Conservation (phyloP, 2,888 invertebrate species). For the Sinodicranocentrus sp. region DNA sequence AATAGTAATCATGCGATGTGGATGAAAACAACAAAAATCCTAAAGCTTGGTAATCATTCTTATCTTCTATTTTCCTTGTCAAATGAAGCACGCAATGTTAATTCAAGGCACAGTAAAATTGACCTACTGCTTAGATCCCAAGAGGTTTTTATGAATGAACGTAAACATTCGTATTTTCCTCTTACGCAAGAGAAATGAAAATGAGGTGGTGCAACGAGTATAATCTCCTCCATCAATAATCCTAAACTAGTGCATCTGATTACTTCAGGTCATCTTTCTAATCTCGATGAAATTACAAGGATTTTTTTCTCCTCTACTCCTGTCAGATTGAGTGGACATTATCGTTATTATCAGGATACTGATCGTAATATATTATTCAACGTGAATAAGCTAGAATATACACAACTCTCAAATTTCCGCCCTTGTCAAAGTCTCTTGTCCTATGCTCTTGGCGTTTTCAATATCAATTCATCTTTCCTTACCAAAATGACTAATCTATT, state of each 20-base stretch:
- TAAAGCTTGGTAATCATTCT: too few species aligned
- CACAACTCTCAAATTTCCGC: constrained; percentile 28
- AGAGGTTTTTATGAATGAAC: too few species aligned
- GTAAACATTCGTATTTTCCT: too few species aligned
- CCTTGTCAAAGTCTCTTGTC: constrained; percentile 32
- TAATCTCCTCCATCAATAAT: not conserved
- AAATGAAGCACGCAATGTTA: too few species aligned
- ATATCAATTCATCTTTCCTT: not conserved
- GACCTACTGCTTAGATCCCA: not conserved
- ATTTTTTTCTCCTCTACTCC: not conserved
- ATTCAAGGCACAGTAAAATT: too few species aligned
- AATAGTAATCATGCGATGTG: too few species aligned
- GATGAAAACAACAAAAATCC: too few species aligned
- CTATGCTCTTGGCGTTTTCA: constrained; percentile 18
- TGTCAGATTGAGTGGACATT: too few species aligned
- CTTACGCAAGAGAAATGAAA: not conserved
- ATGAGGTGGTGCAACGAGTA: constrained; percentile 6
- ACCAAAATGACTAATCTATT: not conserved
- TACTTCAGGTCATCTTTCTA: not conserved
- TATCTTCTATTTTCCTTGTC: too few species aligned
- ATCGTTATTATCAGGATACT: too few species aligned
- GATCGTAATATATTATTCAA: too few species aligned
- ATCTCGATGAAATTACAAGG: constrained; percentile 31
- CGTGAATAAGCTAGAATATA: not conserved
- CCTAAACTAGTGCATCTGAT: constrained; percentile 1